Evolutionary conservation across 92 coral and sea anemone species (phyloP).

Genomic region (Zoanthus gigantus): DNA sequence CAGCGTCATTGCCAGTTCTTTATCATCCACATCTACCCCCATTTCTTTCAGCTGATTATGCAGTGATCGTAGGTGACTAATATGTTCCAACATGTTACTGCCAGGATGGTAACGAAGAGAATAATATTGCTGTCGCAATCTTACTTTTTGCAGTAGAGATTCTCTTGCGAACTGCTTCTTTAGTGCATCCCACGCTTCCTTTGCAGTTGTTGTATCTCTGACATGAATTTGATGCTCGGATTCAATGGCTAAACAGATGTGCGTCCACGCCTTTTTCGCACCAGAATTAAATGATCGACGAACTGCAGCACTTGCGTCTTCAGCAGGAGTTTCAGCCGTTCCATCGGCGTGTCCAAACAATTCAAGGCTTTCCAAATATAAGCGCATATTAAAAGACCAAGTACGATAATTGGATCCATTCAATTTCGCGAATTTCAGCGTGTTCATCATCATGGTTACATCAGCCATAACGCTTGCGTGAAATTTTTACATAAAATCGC

Average conservation of each 20-base stretch:
- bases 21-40: conserved; percentile 31
- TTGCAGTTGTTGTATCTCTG: conserved; percentile 35
- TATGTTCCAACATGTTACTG: background rate
- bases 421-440: conserved; percentile 25
- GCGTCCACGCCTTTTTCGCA: background rate
- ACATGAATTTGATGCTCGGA: conserved; percentile 40
- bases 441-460: background rate
- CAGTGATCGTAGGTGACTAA: conserved; percentile 12
- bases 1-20: conserved; percentile 33
- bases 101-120: background rate
- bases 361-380: conserved; percentile 21
- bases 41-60: conserved; percentile 44
- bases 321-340: conserved; percentile 25
- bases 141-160: conserved; percentile 46
- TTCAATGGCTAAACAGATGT: background rate
- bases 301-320: conserved; percentile 40
- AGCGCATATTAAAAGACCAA: conserved; percentile 35
- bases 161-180: conserved; percentile 40
- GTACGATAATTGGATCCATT: conserved; percentile 41
- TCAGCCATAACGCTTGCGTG: too few species aligned
- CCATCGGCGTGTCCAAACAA: conserved; percentile 34
- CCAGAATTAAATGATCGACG: background rate
- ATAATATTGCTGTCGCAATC: conserved; percentile 51
- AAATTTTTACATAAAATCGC: background rate
- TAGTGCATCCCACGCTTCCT: conserved; percentile 45